Percentiles rank a stretch among this genome's conserved stretches.
These are phyloP conservation scores for Aviceda subcristata DNA, from an alignment of 2,113 vertebrate species.

Conservation along the genomic window DNA sequence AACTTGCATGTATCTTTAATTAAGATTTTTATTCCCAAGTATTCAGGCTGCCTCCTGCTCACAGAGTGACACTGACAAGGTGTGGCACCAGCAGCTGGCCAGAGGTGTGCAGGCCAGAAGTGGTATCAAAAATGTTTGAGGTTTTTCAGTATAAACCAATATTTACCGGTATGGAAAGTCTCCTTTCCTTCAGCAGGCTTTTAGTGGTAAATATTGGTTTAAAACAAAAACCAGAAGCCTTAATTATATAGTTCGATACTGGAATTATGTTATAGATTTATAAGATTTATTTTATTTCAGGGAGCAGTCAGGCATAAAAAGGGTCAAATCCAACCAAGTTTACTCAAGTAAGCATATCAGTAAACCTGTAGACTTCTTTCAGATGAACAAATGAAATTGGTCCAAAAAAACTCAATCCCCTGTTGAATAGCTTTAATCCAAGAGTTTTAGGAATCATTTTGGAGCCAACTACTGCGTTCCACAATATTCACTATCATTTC, in stretches of 20 bases:
- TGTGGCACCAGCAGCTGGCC: slow-evolving; percentile 3
- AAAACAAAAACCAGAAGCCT: slow-evolving; percentile 51
- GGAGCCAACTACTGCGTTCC: background rate
- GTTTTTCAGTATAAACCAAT: slow-evolving; percentile 60
- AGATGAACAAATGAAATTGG: background rate
- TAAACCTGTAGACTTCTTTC: background rate
- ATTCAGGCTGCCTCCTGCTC: background rate
- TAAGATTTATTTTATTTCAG: slow-evolving; percentile 4
- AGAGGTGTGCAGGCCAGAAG: slow-evolving; percentile 26
- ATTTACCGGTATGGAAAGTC: slow-evolving; percentile 58
- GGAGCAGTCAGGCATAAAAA: background rate
- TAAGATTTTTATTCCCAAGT: background rate
- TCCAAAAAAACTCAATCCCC: background rate
- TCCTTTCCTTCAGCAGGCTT: slow-evolving; percentile 49
- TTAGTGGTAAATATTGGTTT: slow-evolving; percentile 61
- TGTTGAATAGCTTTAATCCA: background rate
- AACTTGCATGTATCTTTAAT: background rate
- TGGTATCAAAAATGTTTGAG: slow-evolving; percentile 33
- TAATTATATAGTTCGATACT: slow-evolving; percentile 60
- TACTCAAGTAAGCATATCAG: background rate
- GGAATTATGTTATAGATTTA: slow-evolving; percentile 34
- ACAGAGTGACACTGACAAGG: background rate
- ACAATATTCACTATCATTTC: background rate
- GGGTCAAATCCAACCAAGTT: background rate
- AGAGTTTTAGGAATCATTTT: background rate